Conservation (phyloP, 2,888 invertebrate species). For the Julus scandinavius region DNA sequence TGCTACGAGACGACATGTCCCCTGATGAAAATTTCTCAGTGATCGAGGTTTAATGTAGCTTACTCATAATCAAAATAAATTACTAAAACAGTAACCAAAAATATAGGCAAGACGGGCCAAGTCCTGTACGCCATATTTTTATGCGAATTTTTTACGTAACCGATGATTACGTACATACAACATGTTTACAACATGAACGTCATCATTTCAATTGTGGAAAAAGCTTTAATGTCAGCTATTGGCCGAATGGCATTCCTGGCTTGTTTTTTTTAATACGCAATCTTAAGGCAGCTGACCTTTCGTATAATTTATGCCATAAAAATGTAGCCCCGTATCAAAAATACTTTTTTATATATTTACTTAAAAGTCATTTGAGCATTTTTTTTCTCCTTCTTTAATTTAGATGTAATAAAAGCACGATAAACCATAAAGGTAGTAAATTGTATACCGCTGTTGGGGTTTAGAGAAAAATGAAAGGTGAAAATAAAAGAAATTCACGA, state of each 20-base stretch:
- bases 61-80: background rate
- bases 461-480: slow-evolving; percentile 1
- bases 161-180: background rate
- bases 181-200: background rate
- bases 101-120: background rate
- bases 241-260: background rate
- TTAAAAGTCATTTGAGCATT: background rate
- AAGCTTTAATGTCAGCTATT: slow-evolving; percentile 2
- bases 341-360: background rate
- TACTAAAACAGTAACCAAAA: background rate
- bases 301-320: slow-evolving; percentile 28
- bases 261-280: background rate
- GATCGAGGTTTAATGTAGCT: background rate
- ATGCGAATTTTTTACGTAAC: background rate
- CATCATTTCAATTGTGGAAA: background rate
- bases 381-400: slow-evolving; percentile 6
- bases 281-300: slow-evolving; percentile 15
- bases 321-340: background rate
- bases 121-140: background rate
- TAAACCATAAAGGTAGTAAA: slow-evolving; percentile 16
- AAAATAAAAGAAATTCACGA: slow-evolving; percentile 6
- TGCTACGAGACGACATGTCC: too few relatives aligned
- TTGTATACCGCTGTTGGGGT: background rate
- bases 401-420: background rate
- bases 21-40: background rate